Conservation (phyloP, 2,113 vertebrate species). For the Cryptoleucopteryx plumbea region DNA sequence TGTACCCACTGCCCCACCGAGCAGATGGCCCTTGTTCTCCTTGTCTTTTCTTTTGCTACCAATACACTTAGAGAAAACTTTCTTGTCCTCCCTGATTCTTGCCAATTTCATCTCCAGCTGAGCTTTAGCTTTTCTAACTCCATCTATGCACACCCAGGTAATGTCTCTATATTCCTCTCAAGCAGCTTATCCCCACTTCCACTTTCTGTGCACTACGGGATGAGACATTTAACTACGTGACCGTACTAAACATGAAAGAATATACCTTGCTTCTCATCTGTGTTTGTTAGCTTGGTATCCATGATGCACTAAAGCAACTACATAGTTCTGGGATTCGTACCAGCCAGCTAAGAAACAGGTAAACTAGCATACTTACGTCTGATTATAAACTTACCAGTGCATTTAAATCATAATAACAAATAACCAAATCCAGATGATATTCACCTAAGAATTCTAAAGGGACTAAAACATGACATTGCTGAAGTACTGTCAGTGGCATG, state of each 20-base stretch:
- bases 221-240: background rate
- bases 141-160: background rate
- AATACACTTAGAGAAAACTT: background rate
- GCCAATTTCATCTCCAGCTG: background rate
- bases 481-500: background rate
- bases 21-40: background rate
- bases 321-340: background rate
- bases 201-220: rapidly evolving
- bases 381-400: background rate
- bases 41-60: background rate
- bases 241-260: background rate
- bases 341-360: background rate
- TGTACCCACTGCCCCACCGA: too few relatives aligned
- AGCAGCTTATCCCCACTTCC: background rate
- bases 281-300: background rate
- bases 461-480: background rate
- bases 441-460: background rate
- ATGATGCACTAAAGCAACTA: background rate
- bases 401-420: background rate
- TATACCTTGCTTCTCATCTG: background rate
- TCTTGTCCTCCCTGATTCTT: background rate
- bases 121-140: background rate
- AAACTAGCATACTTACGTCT: background rate
- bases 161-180: background rate
- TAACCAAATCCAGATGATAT: background rate